These are phyloP conservation scores for Hirudinaria manillensis DNA, from an alignment of 2,888 invertebrate genomes.

Conservation along the genomic window DNA sequence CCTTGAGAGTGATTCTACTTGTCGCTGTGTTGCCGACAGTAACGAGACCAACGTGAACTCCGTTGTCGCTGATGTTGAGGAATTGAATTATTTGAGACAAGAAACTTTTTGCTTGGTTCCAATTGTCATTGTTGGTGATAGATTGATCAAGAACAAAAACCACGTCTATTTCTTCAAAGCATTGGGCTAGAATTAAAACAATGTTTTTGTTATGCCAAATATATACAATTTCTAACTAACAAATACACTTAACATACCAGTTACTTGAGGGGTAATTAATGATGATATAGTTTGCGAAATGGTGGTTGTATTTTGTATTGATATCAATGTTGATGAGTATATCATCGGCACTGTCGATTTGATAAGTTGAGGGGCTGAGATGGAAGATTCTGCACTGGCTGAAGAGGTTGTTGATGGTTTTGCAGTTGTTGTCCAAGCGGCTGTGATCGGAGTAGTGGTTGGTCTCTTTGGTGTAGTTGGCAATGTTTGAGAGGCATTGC, in stretches of 20 bases:
- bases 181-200: neutral
- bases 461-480: slow-evolving; percentile 31
- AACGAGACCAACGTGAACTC: slow-evolving; percentile 35
- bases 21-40: slow-evolving; percentile 36
- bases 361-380: slow-evolving; percentile 34
- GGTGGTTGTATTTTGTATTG: too few relatives aligned
- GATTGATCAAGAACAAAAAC: slow-evolving; percentile 18
- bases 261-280: too few relatives aligned
- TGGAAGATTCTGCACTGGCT: slow-evolving; percentile 36
- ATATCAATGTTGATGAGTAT: slow-evolving; percentile 33
- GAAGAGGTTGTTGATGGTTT: slow-evolving; percentile 36
- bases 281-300: too few relatives aligned
- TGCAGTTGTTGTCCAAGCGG: slow-evolving; percentile 28
- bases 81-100: neutral
- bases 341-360: slow-evolving; percentile 36
- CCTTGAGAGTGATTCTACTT: slow-evolving; percentile 31
- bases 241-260: too few relatives aligned
- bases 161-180: slow-evolving; percentile 13
- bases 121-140: too few relatives aligned
- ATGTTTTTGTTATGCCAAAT: neutral
- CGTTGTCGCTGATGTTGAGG: slow-evolving; percentile 31
- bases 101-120: neutral
- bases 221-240: too few relatives aligned
- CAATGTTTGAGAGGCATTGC: slow-evolving; percentile 16
- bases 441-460: slow-evolving; percentile 33